These are phyloP conservation scores for Eulimnadia texana DNA, from an alignment of 1,140 invertebrate genomes.

Conservation along the genomic window DNA sequence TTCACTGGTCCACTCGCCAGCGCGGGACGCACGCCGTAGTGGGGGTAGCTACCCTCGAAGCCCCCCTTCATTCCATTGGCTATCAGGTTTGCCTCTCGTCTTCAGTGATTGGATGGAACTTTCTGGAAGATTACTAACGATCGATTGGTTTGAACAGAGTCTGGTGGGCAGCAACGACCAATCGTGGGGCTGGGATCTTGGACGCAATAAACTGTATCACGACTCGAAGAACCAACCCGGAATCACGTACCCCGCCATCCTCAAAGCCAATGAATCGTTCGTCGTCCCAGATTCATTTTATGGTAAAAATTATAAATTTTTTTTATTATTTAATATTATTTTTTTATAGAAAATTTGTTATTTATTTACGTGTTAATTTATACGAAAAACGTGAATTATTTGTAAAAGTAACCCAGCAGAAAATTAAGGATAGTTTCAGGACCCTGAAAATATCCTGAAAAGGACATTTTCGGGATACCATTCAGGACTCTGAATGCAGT, in stretches of 20 bases:
- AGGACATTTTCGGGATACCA: too few relatives aligned
- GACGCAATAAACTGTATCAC: constrained; percentile 88
- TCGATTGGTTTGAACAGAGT: constrained; percentile 33
- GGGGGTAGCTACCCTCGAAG: constrained; percentile 86
- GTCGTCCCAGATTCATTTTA: constrained; percentile 94
- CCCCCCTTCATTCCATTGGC: constrained; percentile 70
- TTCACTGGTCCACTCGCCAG: constrained; percentile 90
- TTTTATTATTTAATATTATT: too few relatives aligned
- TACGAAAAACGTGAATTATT: too few relatives aligned
- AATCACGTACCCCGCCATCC: constrained; percentile 76
- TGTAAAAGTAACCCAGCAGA: too few relatives aligned
- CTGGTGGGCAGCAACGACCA: constrained; percentile 69
- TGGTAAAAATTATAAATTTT: constrained; percentile 32
- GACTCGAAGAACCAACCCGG: constrained; percentile 76
- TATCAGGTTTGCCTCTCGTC: constrained; percentile 44
- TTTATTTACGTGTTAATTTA: too few relatives aligned
- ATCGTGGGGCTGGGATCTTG: constrained; percentile 98
- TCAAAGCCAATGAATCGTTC: constrained; percentile 92
- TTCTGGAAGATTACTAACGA: too few relatives aligned
- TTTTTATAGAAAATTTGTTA: too few relatives aligned
- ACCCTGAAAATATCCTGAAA: too few relatives aligned
- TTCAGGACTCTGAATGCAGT: too few relatives aligned
- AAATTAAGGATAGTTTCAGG: too few relatives aligned
- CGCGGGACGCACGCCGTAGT: constrained; percentile 96
- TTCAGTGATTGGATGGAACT: background rate